These are phyloP conservation scores for Drosophila sp. DNA, from an alignment of 1,140 invertebrate species.

Conservation along the genomic window DNA sequence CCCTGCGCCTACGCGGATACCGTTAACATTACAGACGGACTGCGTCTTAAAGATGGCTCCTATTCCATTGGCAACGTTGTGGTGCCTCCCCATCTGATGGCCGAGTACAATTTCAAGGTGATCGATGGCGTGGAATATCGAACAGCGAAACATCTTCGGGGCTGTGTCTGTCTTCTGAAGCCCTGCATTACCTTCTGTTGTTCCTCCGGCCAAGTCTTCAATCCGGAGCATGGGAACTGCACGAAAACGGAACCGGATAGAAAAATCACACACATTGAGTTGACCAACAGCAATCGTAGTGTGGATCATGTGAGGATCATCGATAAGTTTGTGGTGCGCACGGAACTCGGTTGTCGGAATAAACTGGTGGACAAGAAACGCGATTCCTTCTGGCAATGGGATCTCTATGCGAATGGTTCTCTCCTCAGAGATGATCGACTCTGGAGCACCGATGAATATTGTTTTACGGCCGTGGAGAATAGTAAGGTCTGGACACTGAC, in stretches of 20 bases:
- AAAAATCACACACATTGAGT: slow-evolving; percentile 54
- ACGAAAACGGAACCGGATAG: slow-evolving; percentile 19
- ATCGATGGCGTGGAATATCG: slow-evolving; percentile 75
- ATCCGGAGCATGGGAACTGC: slow-evolving; percentile 50
- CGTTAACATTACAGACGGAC: slow-evolving; percentile 72
- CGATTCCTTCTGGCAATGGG: slow-evolving; percentile 71
- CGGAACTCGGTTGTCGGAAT: slow-evolving; percentile 66
- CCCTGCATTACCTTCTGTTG: slow-evolving; percentile 79
- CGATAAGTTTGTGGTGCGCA: slow-evolving; percentile 67
- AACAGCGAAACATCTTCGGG: slow-evolving; percentile 62
- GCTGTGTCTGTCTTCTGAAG: slow-evolving; percentile 72
- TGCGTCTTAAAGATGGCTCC: slow-evolving; percentile 72
- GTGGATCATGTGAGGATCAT: slow-evolving; percentile 58
- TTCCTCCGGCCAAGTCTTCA: slow-evolving; percentile 50
- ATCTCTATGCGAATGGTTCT: slow-evolving; percentile 60
- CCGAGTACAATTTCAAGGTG: slow-evolving; percentile 74
- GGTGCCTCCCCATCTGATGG: slow-evolving; percentile 58
- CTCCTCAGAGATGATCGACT: slow-evolving; percentile 51
- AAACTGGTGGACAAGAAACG: slow-evolving; percentile 71
- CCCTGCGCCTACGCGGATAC: slow-evolving; percentile 70
- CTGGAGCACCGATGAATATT: slow-evolving; percentile 75
- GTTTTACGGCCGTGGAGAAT: slow-evolving; percentile 73
- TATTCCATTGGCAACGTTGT: slow-evolving; percentile 70
- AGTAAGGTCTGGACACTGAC: slow-evolving; percentile 67
- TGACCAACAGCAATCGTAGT: slow-evolving; percentile 41